Evolutionary conservation across 2,113 vertebrate genomes (phyloP).

Genomic region (Mustela lutreola): DNA sequence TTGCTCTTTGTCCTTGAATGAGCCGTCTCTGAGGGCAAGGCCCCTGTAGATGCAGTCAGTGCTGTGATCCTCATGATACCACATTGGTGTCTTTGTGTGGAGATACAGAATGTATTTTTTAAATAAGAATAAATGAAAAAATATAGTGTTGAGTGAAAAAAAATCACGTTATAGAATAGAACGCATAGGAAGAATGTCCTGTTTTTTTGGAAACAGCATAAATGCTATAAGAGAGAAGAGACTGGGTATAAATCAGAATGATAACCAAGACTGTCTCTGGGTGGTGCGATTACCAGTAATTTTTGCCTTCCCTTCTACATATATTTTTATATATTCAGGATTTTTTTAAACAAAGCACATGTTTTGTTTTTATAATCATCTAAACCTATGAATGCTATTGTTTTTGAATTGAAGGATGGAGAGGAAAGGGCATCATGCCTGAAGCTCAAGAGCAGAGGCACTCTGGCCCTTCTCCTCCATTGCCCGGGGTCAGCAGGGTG

Average conservation of each 20-base stretch:
- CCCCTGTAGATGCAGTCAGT: background rate
- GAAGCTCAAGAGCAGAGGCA: background rate
- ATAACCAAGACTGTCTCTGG: background rate
- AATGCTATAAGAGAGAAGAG: background rate
- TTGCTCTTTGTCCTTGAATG: background rate
- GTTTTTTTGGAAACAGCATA: background rate
- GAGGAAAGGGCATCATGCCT: background rate
- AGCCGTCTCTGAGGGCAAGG: background rate
- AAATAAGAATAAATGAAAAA: conserved; percentile 15
- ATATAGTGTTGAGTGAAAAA: background rate
- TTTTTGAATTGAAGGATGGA: background rate
- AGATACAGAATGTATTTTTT: background rate
- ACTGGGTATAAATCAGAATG: background rate
- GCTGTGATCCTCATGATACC: background rate
- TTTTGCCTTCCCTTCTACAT: background rate
- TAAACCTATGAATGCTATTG: background rate
- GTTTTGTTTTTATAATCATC: conserved; percentile 38
- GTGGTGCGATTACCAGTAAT: background rate
- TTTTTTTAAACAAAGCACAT: background rate
- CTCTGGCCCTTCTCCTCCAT: background rate
- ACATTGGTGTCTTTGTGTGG: background rate
- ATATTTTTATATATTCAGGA: background rate
- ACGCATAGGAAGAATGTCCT: background rate
- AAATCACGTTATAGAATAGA: background rate
- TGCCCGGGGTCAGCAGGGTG: fast-evolving